Evolutionary conservation across 2,113 vertebrate species (phyloP), one percentile per base, ranked within the genome.

Genomic region (Gallinago paraguaiae): DNA sequence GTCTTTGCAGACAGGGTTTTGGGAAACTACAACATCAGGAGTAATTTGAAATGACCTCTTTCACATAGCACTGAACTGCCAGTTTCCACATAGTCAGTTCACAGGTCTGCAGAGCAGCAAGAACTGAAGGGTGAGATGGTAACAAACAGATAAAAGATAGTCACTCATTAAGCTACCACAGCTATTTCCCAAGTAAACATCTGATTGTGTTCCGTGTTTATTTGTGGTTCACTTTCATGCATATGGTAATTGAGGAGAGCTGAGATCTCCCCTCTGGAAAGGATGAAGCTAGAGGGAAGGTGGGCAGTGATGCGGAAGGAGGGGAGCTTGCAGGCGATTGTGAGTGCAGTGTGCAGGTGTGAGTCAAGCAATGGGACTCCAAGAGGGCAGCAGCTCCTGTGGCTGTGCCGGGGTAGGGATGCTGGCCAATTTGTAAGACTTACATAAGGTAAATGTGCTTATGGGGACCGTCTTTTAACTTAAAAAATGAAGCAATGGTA

Each of bases 301-400:
- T 27, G 4, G 5, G 28, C 51, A 57, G 17, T 54, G 50, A n/a
- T 0, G 2, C 48, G n/a, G 18, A 59, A 56, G 7, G 0, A 1
- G 6, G 10, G 20, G 11, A 79, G 9, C 43, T 33, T 28, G 15
- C 33, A 46, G 43, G 50, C 2, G 0, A 57, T 7, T 4, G 4
- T 7, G 30, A 84, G 17, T 10, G 12, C 13, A 35, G 24, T 0
- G 0, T n/a, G 31, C 23, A 24, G 17, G 13, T 1, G 0, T 41
- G 46, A 91, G 9, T 10, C 35, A 16, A 74, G 50, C 30, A 30
- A 15, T 3, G 9, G 35, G 48, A 77, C 17, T 3, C 12, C 6
- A 41, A 65, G 64, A 54, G 3, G 41, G 39, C 45, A 92, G 35
- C 39, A 65, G 60, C 18, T 45, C 39, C 61, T 1, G 0, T 23